Base-by-base conservation (phyloP, 2,113 vertebrate species). In the Barnardius zonarius region DNA sequence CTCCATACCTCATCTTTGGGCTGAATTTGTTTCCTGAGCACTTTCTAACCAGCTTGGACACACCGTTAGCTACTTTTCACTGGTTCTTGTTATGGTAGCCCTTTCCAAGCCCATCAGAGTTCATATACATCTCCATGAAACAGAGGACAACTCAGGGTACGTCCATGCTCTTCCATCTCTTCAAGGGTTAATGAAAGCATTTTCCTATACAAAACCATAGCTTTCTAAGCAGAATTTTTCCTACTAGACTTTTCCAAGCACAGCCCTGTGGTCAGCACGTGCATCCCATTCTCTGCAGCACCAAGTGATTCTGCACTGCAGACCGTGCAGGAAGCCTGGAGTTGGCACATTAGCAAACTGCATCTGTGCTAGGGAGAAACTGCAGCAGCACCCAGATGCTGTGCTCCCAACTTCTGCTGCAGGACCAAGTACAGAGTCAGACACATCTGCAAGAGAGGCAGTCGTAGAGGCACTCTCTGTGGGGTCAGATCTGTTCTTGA, bases 261-360 rank as follows among this genome's bases (percentile, higher is more conserved):
- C 33, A 61, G 23, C 14, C 6, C 59, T 81, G 27, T 9, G 0
- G 0, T 41, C 27, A 44, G 51, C 64, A 54, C 44, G 10, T 1
- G 1, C 11, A 37, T 52, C 39, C 70, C 33, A 4, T 37, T 90
- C 57, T 54, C 67, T 57, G 52, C 30, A 83, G 88, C 44, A 48
- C 33, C 4, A 12, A 64, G 52, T 1, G 2, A 3, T 63, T 76
- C 62, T 66, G 70, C 39, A 17, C 23, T 46, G 39, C 75, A 90
- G 44, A 68, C 24, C 44, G 43, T 57, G 27, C 48, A 68, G 70
- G 66, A 17, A 92, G 10, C 75, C 54, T 62, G 0, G 0, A n/a
- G 72, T 41, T 66, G 41, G 27, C 39, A 48, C 44, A 27, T 37
- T 10, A 37, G 6, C 19, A 74, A 89, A 2, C 18, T 48, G 39